Conservation (phyloP, 1,140 invertebrate genomes). For the Tetranychus cinnabarinus region DNA sequence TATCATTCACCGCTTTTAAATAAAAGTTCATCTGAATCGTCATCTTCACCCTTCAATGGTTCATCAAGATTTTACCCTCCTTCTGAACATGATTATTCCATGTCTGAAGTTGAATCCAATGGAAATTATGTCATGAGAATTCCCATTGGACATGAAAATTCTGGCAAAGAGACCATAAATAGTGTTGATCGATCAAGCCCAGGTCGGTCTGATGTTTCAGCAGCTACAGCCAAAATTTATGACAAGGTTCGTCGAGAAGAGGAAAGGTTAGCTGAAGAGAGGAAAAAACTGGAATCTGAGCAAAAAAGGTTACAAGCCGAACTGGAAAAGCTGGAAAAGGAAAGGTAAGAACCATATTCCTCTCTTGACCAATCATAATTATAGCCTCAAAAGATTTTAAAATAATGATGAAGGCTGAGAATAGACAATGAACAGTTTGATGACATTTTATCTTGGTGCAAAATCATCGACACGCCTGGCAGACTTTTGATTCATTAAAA, state of each 20-base stretch:
- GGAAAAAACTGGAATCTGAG: constrained; percentile 10
- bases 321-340: constrained; percentile 6
- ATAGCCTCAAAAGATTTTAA: too few species aligned
- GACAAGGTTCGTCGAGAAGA: constrained; percentile 11
- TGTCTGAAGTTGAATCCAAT: not conserved
- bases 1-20: not conserved
- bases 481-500: too few species aligned
- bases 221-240: not conserved
- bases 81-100: constrained; percentile 2
- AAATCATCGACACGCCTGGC: too few species aligned
- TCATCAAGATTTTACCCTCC: not conserved
- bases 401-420: too few species aligned
- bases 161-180: not conserved
- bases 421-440: too few species aligned
- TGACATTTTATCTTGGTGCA: too few species aligned
- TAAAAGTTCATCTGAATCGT: not conserved
- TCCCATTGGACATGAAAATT: not conserved
- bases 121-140: not conserved
- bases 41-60: not conserved
- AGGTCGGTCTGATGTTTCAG: not conserved
- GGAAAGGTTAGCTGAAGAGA: constrained; percentile 12
- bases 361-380: not conserved
- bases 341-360: not conserved
- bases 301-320: constrained; percentile 8
- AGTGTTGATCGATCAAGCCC: not conserved